Evolutionary conservation across 2,888 invertebrate species (phyloP).

Genomic region (Eugnorisma glareosa): DNA sequence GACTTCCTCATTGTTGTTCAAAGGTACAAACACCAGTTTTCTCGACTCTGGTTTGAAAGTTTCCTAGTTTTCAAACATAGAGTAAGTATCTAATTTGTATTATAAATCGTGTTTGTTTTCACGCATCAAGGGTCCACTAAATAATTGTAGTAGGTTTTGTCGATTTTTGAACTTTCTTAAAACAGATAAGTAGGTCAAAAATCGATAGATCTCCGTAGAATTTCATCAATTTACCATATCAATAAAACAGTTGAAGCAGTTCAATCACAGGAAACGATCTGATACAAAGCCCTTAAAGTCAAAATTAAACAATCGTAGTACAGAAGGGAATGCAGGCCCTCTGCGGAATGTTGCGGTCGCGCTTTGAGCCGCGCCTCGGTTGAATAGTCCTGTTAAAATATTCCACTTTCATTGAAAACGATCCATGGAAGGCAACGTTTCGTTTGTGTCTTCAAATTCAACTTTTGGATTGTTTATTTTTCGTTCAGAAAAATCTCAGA

Average conservation of each 20-base stretch:
- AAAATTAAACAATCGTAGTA: conserved; percentile 68
- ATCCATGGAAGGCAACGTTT: conserved; percentile 31
- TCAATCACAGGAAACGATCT: conserved; percentile 41
- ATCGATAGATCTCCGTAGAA: not conserved
- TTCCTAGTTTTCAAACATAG: conserved; percentile 7
- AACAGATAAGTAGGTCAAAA: not conserved
- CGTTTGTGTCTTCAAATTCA: not conserved
- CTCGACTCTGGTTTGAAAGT: not conserved
- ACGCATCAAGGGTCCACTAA: not conserved
- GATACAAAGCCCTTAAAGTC: conserved; percentile 45
- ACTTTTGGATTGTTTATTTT: not conserved
- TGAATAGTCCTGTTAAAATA: conserved; percentile 68
- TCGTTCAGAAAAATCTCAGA: not conserved
- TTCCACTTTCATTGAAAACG: conserved; percentile 54
- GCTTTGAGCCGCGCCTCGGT: conserved; percentile 68
- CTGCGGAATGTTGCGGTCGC: conserved; percentile 70
- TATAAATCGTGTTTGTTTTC: not conserved
- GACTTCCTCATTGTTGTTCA: not conserved
- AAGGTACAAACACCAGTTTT: not conserved
- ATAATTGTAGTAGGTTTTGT: not conserved
- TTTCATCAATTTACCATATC: conserved; percentile 23
- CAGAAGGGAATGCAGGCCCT: conserved; percentile 65
- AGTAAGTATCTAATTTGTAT: too few relatives aligned
- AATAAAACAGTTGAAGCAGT: conserved; percentile 38
- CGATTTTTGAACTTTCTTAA: too few relatives aligned